phyloP scores from a whole-genome alignment of 1,140 invertebrate species.

The Drosophila gunungcola region DNA sequence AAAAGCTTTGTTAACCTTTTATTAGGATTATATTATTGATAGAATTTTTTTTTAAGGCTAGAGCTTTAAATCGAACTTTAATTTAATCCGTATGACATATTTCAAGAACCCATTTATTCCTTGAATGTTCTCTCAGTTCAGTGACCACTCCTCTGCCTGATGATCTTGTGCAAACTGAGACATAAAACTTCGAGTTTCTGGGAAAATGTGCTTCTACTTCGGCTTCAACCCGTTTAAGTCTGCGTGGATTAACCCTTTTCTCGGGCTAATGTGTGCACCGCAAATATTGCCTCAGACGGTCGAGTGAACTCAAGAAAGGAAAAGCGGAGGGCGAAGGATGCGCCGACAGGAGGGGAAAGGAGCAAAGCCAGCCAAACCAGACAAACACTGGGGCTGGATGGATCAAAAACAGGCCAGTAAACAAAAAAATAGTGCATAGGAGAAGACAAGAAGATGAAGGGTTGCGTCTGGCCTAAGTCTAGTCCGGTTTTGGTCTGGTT shows the following conservation, averaged over 20 bases:
- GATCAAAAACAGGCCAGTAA: slow-evolving; percentile 51
- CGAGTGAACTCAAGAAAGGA: slow-evolving; percentile 56
- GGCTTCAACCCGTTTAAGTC: slow-evolving; percentile 14
- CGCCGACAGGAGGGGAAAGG: not conserved
- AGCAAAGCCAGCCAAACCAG: slow-evolving; percentile 51
- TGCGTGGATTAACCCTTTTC: slow-evolving; percentile 32
- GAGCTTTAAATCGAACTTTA: too few relatives aligned
- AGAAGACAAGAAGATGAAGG: slow-evolving; percentile 38
- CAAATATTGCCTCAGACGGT: slow-evolving; percentile 82
- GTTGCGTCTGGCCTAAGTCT: slow-evolving; percentile 37
- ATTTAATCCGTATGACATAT: not conserved
- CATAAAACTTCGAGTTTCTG: slow-evolving; percentile 3
- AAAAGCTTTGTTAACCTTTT: too few relatives aligned
- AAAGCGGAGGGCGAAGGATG: slow-evolving; percentile 1
- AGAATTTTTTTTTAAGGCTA: too few relatives aligned
- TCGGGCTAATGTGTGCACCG: slow-evolving; percentile 73
- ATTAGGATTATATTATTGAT: too few relatives aligned
- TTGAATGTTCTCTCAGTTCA: not conserved
- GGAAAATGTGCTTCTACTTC: not conserved
- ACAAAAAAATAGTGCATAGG: slow-evolving; percentile 37
- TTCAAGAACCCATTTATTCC: not conserved
- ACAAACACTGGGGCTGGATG: slow-evolving; percentile 46
- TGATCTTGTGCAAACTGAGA: slow-evolving; percentile 22
- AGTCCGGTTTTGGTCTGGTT: slow-evolving; percentile 5
- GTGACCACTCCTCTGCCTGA: not conserved